These are phyloP conservation scores for Urocitellus parryii DNA, from an alignment of 2,113 vertebrate genomes.

Conservation along the genomic window DNA sequence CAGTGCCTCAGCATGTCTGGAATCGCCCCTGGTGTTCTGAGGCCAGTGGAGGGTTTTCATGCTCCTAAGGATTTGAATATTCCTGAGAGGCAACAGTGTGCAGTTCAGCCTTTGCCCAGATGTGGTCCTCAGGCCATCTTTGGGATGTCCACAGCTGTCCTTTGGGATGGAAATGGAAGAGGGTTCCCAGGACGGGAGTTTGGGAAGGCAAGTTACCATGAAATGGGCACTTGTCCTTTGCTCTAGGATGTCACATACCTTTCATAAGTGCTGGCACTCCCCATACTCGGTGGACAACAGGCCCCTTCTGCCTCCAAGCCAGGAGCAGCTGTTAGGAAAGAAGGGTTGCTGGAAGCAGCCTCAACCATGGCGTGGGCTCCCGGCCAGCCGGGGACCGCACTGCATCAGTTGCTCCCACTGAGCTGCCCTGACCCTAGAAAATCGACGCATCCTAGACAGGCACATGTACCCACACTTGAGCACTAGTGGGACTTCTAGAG, in stretches of 20 bases:
- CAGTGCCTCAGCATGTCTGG: neutral
- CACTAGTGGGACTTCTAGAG: neutral
- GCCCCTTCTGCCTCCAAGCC: neutral
- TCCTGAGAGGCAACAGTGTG: rapidly evolving
- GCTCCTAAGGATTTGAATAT: neutral
- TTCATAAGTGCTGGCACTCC: too few relatives aligned
- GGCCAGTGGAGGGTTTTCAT: neutral
- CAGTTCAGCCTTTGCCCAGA: neutral
- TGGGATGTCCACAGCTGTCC: neutral
- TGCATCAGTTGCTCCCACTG: neutral
- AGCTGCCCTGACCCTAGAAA: neutral
- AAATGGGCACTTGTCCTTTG: neutral
- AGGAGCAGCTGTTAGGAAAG: neutral
- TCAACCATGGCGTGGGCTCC: neutral
- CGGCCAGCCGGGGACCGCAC: neutral
- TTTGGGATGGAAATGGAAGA: neutral
- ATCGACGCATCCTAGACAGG: rapidly evolving
- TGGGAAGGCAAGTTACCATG: neutral
- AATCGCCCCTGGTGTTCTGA: neutral
- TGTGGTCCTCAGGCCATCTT: neutral
- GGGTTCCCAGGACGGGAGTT: neutral
- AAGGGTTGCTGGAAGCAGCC: neutral
- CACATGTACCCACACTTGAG: rapidly evolving
- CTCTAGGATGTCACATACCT: neutral
- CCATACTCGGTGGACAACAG: neutral